These are phyloP conservation scores for Tipula helvola DNA, from an alignment of 2,888 invertebrate genomes.

Conservation along the genomic window DNA sequence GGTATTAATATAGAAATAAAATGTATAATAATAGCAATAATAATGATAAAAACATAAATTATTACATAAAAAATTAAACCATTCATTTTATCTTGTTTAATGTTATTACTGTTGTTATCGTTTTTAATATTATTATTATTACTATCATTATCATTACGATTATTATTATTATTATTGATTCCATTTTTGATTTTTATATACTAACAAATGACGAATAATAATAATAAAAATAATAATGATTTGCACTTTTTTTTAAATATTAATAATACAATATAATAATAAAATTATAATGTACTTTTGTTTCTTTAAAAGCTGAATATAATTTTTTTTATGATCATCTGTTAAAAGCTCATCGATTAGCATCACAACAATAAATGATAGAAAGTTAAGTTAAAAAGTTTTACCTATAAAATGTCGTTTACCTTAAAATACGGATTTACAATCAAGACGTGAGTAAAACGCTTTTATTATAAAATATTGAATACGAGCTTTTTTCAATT, in stretches of 20 bases:
- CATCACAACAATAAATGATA: background rate
- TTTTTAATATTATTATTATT: background rate
- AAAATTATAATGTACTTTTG: background rate
- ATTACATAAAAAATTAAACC: background rate
- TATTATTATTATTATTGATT: background rate
- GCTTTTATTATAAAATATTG: background rate
- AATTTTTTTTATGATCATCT: background rate
- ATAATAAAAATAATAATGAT: background rate
- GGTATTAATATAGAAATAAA: background rate
- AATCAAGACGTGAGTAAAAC: background rate
- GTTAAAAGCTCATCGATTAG: background rate
- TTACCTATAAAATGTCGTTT: background rate
- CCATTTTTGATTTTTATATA: background rate
- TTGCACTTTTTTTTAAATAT: background rate
- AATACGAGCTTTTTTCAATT: background rate
- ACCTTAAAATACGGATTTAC: background rate
- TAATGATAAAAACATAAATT: background rate
- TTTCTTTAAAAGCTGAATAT: background rate
- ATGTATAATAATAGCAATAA: background rate
- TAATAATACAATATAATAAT: too few relatives aligned
- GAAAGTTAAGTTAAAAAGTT: background rate
- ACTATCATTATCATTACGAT: background rate
- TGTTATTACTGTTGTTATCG: background rate
- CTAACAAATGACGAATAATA: background rate
- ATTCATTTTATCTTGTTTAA: background rate